Evolutionary conservation across 2,113 vertebrate genomes (phyloP).

Genomic region (Dromiciops gliroides): DNA sequence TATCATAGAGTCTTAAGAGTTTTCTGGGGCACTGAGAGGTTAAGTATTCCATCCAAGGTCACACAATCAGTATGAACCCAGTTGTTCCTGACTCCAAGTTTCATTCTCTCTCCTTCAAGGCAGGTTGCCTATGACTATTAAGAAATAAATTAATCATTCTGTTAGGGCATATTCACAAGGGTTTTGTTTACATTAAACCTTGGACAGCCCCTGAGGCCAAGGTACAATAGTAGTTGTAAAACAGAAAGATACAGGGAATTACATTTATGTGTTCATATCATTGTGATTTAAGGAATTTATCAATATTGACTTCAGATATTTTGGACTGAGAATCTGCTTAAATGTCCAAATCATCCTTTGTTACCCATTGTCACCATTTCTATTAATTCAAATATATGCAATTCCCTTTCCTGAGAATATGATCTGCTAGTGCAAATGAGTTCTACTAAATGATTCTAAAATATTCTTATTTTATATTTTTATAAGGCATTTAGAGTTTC

Average conservation of each 20-base stretch:
- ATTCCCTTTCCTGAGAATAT: slow-evolving; percentile 76
- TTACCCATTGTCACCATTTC: slow-evolving; percentile 61
- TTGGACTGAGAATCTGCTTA: neutral
- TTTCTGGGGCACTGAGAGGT: neutral
- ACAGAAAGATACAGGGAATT: neutral
- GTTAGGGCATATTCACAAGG: neutral
- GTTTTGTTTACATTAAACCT: neutral
- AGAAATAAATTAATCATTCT: neutral
- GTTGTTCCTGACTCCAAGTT: neutral
- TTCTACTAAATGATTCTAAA: slow-evolving; percentile 70
- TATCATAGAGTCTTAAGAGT: neutral
- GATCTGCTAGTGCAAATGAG: slow-evolving; percentile 71
- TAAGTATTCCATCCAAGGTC: neutral
- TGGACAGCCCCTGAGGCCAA: neutral
- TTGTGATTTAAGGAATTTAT: neutral
- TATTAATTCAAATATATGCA: slow-evolving; percentile 65
- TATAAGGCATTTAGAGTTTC: slow-evolving; percentile 54
- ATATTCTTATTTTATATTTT: slow-evolving; percentile 75
- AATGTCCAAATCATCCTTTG: neutral
- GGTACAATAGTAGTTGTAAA: neutral
- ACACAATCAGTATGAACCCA: neutral
- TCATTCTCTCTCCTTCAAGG: neutral
- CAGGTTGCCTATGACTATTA: neutral
- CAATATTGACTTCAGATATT: neutral
- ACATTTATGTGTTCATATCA: neutral